These are phyloP conservation scores for Eristalis pertinax DNA, from an alignment of 2,888 invertebrate genomes.

Conservation along the genomic window DNA sequence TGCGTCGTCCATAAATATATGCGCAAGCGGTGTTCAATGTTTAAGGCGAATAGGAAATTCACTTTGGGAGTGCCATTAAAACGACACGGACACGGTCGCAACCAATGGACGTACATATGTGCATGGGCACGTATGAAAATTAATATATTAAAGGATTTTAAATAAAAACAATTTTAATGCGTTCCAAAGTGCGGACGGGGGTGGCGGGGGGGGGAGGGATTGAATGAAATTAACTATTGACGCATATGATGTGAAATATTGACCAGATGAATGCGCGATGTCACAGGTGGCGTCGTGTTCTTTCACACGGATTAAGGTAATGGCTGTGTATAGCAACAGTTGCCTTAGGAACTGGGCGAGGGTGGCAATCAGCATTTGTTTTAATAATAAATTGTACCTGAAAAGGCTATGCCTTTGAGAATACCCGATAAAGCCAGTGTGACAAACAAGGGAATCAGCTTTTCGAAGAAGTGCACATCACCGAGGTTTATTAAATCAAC, in stretches of 20 bases:
- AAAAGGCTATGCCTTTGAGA: too few relatives aligned
- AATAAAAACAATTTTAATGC: constrained; percentile 57
- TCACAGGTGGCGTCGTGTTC: not conserved
- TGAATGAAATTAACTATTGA: not conserved
- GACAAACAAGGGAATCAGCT: too few relatives aligned
- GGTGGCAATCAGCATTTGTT: not conserved
- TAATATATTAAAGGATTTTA: constrained; percentile 67
- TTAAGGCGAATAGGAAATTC: constrained; percentile 17
- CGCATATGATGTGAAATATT: not conserved
- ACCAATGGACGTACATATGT: not conserved
- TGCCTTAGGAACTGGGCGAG: not conserved
- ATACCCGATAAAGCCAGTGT: too few relatives aligned
- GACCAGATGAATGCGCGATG: not conserved
- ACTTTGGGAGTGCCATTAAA: constrained; percentile 4
- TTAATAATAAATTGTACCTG: too few relatives aligned
- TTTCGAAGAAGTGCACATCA: too few relatives aligned
- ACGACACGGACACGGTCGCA: not conserved
- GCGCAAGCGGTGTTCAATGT: not conserved
- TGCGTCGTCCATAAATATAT: not conserved
- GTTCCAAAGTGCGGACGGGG: not conserved
- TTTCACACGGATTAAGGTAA: not conserved
- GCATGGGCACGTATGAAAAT: constrained; percentile 27
- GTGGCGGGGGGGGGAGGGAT: not conserved
- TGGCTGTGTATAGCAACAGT: not conserved
- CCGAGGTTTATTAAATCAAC: too few relatives aligned